Evolutionary conservation across 2,113 vertebrate species (phyloP), one percentile per base, ranked within the genome.

Genomic region (Martes martes): DNA sequence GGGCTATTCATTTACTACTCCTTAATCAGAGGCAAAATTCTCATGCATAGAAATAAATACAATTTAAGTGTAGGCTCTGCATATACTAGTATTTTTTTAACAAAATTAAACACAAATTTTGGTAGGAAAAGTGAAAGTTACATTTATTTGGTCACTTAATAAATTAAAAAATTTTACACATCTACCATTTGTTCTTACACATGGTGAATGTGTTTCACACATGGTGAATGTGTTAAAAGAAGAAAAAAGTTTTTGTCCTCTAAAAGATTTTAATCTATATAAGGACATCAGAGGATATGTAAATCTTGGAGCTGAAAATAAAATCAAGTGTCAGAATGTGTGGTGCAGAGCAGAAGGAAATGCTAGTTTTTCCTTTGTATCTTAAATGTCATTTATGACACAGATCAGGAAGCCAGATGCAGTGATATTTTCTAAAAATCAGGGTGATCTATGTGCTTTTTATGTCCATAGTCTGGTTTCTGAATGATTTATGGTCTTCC

Each of bases 361-460:
- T 42, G 63, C 14, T 87, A 65, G 74, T 39, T 36, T 21, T 80
- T 65, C 39, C 89, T 90, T 67, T 67, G 14, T 33, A 74, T 71
- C 42, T 91, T 82, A 95, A 94, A 95, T 86, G 33, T 36, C 45
- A 85, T 16, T 85, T 84, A 23, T 6, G 69, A 79, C 10, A 87
- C 63, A 95, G 92, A 76, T 86, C 39, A 42, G 36, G 14, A 92
- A 94, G 79, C 63, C 78, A 87, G 33, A 89, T 45, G 45, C 19
- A 93, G 61, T 65, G 47, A 33, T 91, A 93, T 82, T 94, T 96
- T 87, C 73, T 94, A 92, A 80, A 81, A 93, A 79, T 90, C 67
- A 81, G 83, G 24, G 1, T 94, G 55, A 94, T 80, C 65, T 26
- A 50, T 69, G 50, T 95, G 31, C 14, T 93, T 95, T 97, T 96